Evolutionary conservation across 1,140 invertebrate species (phyloP), one percentile per base, ranked within the genome.

Genomic region (Agrypnia vestita): DNA sequence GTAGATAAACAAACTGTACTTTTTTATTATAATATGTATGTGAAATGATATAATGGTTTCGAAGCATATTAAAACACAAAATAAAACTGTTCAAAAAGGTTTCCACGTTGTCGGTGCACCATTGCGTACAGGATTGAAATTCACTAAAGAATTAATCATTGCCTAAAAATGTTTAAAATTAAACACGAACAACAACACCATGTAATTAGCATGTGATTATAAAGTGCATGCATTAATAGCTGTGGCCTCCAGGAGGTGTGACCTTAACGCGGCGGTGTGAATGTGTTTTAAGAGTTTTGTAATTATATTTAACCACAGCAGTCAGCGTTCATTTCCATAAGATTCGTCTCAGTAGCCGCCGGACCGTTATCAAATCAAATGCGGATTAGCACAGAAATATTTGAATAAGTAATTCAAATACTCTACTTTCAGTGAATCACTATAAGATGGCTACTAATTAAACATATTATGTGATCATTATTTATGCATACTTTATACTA

Each of bases 321-420:
- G n/a, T n/a, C n/a, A n/a, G n/a, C n/a, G n/a, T 56, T 10, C n/a
- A 17, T 56, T 56, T 56, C 53, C 53, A 17, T 56, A 15, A 56
- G 53, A 56, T 56, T 56, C 53, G 17, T 15, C n/a, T 56, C 4
- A 56, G 13, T 44, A 67, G 35, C 62, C 43, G 21, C 19, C 44
- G n/a, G 35, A 67, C 62, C 62, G 62, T 67, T 67, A 67, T 67
- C 62, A 67, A 10, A 67, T 67, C 62, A 47, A 67, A 67, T 67
- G n/a, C 13, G 62, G 21, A 21, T 59, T 15, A 59, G 17, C 17
- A 59, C 17, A 35, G 6, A 1, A 35, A 35, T 3, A 35, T 35
- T 35, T 35, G 25, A 35, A 35, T 35, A 35, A 35, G 25, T 35
- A 35, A 35, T 35, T 35, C 25, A 35, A 35, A 35, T 35, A 35